phyloP scores from a whole-genome alignment of 2,797 vertebrate genomes.

The Crossoptilon crossoptilon region DNA sequence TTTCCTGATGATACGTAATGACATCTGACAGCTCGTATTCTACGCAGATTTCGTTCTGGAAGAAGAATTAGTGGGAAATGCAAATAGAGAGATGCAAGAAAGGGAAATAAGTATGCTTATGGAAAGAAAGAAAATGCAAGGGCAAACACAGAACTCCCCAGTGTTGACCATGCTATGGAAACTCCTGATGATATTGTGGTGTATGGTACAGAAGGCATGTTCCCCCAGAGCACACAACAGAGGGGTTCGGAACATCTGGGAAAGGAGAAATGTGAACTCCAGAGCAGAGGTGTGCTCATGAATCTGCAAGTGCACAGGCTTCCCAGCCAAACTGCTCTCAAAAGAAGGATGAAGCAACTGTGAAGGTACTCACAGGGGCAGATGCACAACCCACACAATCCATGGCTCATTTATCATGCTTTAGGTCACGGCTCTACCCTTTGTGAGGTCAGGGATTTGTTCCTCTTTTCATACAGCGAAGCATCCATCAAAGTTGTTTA shows the following conservation, averaged over 20 bases:
- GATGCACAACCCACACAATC: background rate
- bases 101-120: background rate
- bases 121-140: background rate
- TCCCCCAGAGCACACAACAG: rapidly evolving
- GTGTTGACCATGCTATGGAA: background rate
- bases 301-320: background rate
- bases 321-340: background rate
- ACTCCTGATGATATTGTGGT: background rate
- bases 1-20: constrained; percentile 37
- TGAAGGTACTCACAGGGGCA: background rate
- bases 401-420: background rate
- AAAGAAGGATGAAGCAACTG: background rate
- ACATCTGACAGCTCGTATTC: constrained; percentile 34
- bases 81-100: background rate
- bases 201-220: rapidly evolving
- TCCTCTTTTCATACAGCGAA: background rate
- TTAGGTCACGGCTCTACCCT: background rate
- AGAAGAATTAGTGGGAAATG: constrained; percentile 26
- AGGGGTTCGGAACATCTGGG: background rate
- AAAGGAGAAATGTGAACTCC: background rate
- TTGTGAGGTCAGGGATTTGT: background rate
- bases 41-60: constrained; percentile 32
- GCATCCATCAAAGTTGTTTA: background rate
- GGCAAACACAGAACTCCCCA: background rate
- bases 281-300: background rate